Evolutionary conservation across 2,113 vertebrate genomes (phyloP), one percentile per base, ranked within the genome.

Genomic region (Perognathus longimembris): DNA sequence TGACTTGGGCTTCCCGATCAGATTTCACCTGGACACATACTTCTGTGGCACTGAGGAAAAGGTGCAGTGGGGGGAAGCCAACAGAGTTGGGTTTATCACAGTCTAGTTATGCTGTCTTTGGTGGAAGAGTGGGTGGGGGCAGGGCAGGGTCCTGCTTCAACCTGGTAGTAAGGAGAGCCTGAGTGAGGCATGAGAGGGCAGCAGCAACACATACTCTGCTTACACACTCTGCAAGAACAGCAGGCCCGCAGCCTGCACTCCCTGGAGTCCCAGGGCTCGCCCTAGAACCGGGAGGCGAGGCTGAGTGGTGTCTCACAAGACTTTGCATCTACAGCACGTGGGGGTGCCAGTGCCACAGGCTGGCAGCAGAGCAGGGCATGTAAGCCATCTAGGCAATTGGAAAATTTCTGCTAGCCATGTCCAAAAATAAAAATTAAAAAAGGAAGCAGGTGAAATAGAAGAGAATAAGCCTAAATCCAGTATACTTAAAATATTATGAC

Each of bases 301-400:
- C 0, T 34, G 38, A 36, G 28, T 22, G 5, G 0, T 0, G 50
- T 12, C 22, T n/a, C 42, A 17, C 8, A n/a, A 28, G 20, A 61
- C 38, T n/a, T 36, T 0, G 4, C 12, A 7, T 14, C 5, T 0
- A 1, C 1, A 2, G 18, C 36, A 1, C 32, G 5, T 18, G 0
- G 1, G 57, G 59, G 45, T 7, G 0, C 40, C 28, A 18, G 24
- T 70, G 5, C 0, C 14, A 32, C 34, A 26, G 15, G 1, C 32
- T 8, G 6, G 42, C 30, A 76, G 38, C 10, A 32, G 61, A 38
- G 63, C 10, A 3, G 1, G 4, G 10, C 11, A 20, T 1, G 4
- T 0, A 4, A 79, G 38, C 45, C 70, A 34, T 54, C 50, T 6
- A 0, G 57, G 26, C 22, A 7, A 36, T 34, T 59, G 36, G 15